These are phyloP conservation scores for Ardeotis arabs DNA, from an alignment of 2,113 vertebrate genomes.

Conservation along the genomic window DNA sequence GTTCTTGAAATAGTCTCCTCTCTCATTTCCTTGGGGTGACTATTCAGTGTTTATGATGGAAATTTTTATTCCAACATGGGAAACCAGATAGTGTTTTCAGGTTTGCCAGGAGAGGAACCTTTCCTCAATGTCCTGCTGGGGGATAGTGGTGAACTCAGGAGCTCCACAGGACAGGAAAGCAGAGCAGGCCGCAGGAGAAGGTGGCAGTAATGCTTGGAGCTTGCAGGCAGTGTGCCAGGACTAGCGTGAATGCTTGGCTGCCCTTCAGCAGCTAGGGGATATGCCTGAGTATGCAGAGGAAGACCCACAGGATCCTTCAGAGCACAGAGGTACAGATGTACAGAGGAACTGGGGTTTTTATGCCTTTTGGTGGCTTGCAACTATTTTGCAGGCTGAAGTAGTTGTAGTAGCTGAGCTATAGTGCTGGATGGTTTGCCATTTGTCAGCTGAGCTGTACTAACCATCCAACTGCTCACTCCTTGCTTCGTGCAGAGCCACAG, in stretches of 20 bases:
- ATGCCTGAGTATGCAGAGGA: background rate
- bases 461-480: background rate
- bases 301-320: background rate
- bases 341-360: background rate
- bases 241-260: background rate
- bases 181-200: background rate
- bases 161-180: background rate
- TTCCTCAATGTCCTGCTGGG: accelerated
- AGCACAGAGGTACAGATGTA: background rate
- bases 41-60: background rate
- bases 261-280: background rate
- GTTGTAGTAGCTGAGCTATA: background rate
- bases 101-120: background rate
- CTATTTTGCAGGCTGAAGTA: background rate
- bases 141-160: background rate
- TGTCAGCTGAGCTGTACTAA: background rate
- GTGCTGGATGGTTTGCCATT: background rate
- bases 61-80: background rate
- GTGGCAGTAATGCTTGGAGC: background rate
- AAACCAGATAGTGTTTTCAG: background rate
- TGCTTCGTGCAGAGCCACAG: background rate
- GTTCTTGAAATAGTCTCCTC: background rate
- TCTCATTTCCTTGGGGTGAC: background rate
- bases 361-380: background rate
- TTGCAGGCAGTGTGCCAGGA: background rate